Base-by-base conservation (phyloP, 2,113 vertebrate species). In the Aphyosemion australe region DNA sequence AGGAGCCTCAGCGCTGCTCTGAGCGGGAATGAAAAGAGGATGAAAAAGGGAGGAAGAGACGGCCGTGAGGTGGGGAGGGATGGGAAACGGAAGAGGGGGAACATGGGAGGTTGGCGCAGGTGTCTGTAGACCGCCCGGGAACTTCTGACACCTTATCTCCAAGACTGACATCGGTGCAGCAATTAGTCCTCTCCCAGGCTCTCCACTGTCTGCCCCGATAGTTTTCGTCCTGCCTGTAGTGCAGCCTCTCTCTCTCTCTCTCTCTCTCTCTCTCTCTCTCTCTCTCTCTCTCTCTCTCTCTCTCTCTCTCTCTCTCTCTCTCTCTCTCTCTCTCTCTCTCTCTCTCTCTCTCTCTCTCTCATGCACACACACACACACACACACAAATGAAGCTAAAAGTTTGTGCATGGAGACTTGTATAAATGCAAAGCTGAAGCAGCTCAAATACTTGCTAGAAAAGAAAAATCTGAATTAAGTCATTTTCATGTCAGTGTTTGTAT, bases 161-260 rank as follows among this genome's bases (percentile, higher is more conserved):
- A 66, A 82, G 80, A 88, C 78, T 90, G 89, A 88, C 85, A 62
- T 82, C 52, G 67, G 70, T 60, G 61, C 66, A 73, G 84, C 89
- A 92, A 91, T 92, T 91, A 90, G 88, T 79, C 72, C 74, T 80
- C 71, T 80, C 57, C 82, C 34, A 21, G 51, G 66, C 76, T 84
- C 76, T 67, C 67, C 69, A 54, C 68, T 78, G 70, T 75, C 64
- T 74, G 74, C 81, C 72, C 74, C 11, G 42, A 37, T 51, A 21
- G 48, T 69, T 78, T 57, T 72, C 59, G 51, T 69, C 65, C 64
- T 76, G 50, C 72, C 50, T 45, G 57, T 63, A 53, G 50, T 48
- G 65, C 61, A 60, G 15, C 37, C 46, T 34, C 46, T 18, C 46
- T 8, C 46, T 18, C 45, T 39, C 37, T 39, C 37, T 39, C 37